These are phyloP conservation scores for Lophochroa leadbeateri DNA, from an alignment of 2,113 vertebrate genomes.

Conservation along the genomic window DNA sequence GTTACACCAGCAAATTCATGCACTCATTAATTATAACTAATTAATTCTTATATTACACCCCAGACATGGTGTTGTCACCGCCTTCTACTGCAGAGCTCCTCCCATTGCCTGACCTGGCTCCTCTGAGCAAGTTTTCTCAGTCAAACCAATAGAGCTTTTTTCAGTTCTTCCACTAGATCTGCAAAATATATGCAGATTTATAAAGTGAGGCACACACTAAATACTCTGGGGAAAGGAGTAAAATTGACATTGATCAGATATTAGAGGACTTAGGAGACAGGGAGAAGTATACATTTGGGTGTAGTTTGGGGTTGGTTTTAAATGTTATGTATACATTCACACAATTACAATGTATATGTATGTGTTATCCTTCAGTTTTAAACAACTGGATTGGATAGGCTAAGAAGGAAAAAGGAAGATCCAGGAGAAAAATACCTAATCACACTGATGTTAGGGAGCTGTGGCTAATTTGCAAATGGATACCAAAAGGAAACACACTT, in stretches of 20 bases:
- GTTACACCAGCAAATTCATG: background rate
- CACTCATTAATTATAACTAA: background rate
- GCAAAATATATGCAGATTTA: constrained; percentile 72
- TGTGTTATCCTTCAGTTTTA: background rate
- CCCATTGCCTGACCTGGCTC: background rate
- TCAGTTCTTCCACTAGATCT: constrained; percentile 29
- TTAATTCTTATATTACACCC: background rate
- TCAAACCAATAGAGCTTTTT: background rate
- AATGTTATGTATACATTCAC: background rate
- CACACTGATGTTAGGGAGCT: background rate
- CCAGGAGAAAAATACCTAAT: background rate
- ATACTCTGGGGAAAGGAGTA: constrained; percentile 39
- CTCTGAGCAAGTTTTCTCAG: background rate
- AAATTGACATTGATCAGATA: constrained; percentile 67
- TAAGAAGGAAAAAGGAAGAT: background rate
- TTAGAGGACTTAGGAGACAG: constrained; percentile 54
- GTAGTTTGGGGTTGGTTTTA: background rate
- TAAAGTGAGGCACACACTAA: constrained; percentile 37
- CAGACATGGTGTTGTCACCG: background rate
- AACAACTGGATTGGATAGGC: background rate
- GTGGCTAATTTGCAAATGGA: constrained; percentile 50
- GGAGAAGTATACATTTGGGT: constrained; percentile 20
- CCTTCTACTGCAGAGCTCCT: background rate
- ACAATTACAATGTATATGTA: background rate
- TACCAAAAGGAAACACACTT: background rate